Base-by-base conservation (phyloP, 2,888 invertebrate species). In the Barypeithes pellucidus region DNA sequence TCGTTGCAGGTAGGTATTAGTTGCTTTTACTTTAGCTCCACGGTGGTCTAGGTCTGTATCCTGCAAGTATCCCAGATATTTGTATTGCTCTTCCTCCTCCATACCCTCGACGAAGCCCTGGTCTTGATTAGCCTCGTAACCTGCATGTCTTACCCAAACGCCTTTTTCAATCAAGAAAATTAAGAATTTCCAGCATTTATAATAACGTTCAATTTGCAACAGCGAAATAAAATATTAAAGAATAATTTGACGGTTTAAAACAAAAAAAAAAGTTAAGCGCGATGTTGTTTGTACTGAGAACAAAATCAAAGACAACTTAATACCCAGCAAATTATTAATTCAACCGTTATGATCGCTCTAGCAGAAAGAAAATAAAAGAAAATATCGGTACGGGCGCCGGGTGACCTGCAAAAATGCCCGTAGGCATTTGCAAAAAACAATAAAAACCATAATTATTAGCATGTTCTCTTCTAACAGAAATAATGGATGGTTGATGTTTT, bases 401-500 rank as follows among this genome's bases (percentile, higher is more conserved):
- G 54, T 60, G 69, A 69, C 60, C 69, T 69, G 66, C 66, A 73
- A 69, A 73, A 73, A 68, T 68, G 16, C 29, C 52, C 41, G 45
- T 29, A 36, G 65, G 57, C 68, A 36, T 57, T 22, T 24, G 63
- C 33, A 59, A 47, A 65, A 67, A 67, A 67, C 67, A 67, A 54
- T 72, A 65, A 73, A 73, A 72, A 67, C 39, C 67, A 67, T 62
- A 69, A 68, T 73, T 73, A 73, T 73, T 73, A 73, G 68, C 73
- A 39, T 67, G 67, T 63, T 72, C 61, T 73, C 73, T 73, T 67
- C 29, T 29, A 29, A 68, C 68, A 63, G 63, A 73, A 73, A 65
- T 73, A 73, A 73, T 73, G 67, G 73, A 73, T 45, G 67, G 67
- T 63, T 72, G 61, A 41, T 73, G 73, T 69, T 73, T 73, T 73